Evolutionary conservation across 2,888 invertebrate genomes (phyloP), one percentile per base, ranked within the genome.

Genomic region (Diaperis boleti): DNA sequence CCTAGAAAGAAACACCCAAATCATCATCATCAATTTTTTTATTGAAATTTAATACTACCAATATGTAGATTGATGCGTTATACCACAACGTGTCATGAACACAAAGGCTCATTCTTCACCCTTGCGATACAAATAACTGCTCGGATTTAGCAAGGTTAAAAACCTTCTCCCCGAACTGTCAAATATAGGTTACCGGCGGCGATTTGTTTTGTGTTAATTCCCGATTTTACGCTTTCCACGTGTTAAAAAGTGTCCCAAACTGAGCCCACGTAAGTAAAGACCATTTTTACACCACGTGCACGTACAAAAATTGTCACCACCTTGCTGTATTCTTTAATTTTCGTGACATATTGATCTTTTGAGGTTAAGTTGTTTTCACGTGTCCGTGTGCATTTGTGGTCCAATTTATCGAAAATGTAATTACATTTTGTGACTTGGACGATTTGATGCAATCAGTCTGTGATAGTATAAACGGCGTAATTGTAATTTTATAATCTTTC

Each of bases 151-250:
- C 35, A 20, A 11, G 37, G 56, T 22, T 15, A 13, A 4, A 15
- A 56, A 56, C 56, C 56, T 29, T 31, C 31, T 56, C 56, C 35
- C 56, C 45, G 14, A 45, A 11, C 56, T 56, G 56, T 56, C 56
- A 56, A 37, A 45, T 56, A 44, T 44, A 44, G 45, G 56, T 56
- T 56, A 56, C 56, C 56, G 56, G 56, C 22, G 26, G 55, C 45
- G 54, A 42, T 35, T 45, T 50, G 54, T 54, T 11, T 37, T 22
- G 35, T 35, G 56, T 33, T 31, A 49, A 35, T 14, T 42, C 3
- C n/a, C 11, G 15, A 6, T 39, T 52, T 52, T 35, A 5, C 45
- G 15, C 17, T 41, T 31, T 26, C 31, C 18, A 8, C 37, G 26
- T 11, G 3, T 22, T 13, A 8, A 22, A 39, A 52, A 52, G 10